Percentiles rank a stretch among this genome's conserved stretches.
Conservation (phyloP, 2,888 invertebrate species). For the Tetheella fluctuosa region DNA sequence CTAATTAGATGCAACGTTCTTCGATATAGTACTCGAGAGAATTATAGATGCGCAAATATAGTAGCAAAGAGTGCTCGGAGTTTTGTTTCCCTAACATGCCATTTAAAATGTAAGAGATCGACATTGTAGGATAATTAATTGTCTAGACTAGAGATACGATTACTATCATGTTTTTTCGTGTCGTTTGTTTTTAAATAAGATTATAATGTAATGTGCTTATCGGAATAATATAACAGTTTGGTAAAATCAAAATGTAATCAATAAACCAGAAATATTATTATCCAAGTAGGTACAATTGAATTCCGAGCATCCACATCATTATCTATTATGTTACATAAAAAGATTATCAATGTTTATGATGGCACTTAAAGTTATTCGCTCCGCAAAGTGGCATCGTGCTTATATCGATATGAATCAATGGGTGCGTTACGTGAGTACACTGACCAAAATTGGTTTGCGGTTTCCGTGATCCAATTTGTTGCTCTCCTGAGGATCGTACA, state of each 20-base stretch:
- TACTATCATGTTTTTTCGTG: no score
- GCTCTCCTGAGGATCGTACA: slow-evolving; percentile 35
- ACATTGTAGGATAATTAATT: no score
- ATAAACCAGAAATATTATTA: neutral
- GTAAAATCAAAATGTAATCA: no score
- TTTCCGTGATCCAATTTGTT: slow-evolving; percentile 57
- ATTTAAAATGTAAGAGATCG: neutral
- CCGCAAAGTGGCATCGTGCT: slow-evolving; percentile 39
- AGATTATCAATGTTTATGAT: slow-evolving; percentile 16
- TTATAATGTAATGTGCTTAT: no score
- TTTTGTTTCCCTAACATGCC: neutral
- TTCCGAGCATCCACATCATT: neutral
- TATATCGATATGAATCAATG: slow-evolving; percentile 56
- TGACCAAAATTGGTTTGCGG: slow-evolving; percentile 64
- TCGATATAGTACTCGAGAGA: slow-evolving; percentile 32
- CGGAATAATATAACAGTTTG: no score
- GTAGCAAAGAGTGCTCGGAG: slow-evolving; percentile 6
- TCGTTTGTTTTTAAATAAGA: no score
- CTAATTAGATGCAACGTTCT: slow-evolving; percentile 34
- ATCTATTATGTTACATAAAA: slow-evolving; percentile 26
- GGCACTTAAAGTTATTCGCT: slow-evolving; percentile 21
- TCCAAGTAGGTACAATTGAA: neutral
- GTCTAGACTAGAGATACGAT: no score
- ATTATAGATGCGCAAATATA: slow-evolving; percentile 19
- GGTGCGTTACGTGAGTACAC: slow-evolving; percentile 55